Evolutionary conservation across 1,140 invertebrate species (phyloP).

Genomic region (Ctenoplectra terminalis): DNA sequence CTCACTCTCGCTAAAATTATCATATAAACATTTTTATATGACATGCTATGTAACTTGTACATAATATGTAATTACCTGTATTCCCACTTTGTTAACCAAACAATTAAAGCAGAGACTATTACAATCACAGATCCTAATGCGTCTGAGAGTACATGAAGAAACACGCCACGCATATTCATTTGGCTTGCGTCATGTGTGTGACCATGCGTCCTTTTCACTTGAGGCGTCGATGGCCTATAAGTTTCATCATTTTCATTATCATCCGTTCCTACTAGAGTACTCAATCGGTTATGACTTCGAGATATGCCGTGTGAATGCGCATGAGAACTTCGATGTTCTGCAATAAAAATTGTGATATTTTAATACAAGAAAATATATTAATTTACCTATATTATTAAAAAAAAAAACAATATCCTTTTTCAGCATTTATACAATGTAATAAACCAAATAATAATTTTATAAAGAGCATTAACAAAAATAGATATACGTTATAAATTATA

Average conservation of each 20-base stretch:
- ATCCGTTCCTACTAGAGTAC: conserved; percentile 87
- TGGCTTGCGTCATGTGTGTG: conserved; percentile 88
- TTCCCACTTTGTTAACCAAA: conserved; percentile 93
- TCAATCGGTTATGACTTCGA: conserved; percentile 85
- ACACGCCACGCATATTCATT: conserved; percentile 99
- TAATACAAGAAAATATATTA: too few species aligned
- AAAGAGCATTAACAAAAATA: too few species aligned
- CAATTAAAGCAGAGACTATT: conserved; percentile 94
- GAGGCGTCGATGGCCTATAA: conserved; percentile 83
- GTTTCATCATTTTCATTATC: conserved; percentile 92
- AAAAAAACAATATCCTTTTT: too few species aligned
- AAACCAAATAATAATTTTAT: too few species aligned
- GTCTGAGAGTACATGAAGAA: conserved; percentile 98
- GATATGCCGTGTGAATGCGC: conserved; percentile 88
- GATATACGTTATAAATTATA: too few species aligned
- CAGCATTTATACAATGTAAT: too few species aligned
- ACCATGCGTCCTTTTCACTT: conserved; percentile 81
- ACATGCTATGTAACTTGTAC: not conserved
- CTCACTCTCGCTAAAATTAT: not conserved
- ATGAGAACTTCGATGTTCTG: conserved; percentile 91
- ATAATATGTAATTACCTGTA: conserved; percentile 82
- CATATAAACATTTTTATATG: not conserved
- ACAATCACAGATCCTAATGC: conserved; percentile 98
- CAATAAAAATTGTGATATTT: conserved; percentile 17
- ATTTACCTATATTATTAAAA: too few species aligned